phyloP scores from a whole-genome alignment of 64 coral and sea anemone species.

The Orbicella faveolata region DNA sequence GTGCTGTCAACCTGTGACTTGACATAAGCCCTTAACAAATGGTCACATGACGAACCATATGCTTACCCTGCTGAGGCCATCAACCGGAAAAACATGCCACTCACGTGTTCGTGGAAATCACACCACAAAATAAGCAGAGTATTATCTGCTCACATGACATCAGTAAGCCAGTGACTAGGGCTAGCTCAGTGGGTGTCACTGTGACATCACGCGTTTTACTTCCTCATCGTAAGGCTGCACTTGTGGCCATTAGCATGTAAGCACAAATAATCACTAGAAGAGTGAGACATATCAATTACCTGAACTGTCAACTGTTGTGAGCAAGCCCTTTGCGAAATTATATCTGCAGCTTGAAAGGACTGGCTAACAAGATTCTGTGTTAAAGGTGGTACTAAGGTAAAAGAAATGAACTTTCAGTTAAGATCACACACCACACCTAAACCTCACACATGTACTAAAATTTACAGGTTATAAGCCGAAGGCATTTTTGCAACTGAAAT shows the following conservation, averaged over 20 bases:
- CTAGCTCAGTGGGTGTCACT: slow-evolving; percentile 9
- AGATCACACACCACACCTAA: too few species aligned
- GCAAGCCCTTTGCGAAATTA: slow-evolving; percentile 45
- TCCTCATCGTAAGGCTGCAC: slow-evolving; percentile 19
- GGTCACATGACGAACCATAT: slow-evolving; percentile 6
- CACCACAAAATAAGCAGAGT: neutral
- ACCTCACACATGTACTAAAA: too few species aligned
- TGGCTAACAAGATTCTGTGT: slow-evolving; percentile 72
- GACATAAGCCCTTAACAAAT: slow-evolving; percentile 26
- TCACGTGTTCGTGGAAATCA: neutral
- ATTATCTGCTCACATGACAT: slow-evolving; percentile 6
- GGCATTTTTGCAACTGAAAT: too few species aligned
- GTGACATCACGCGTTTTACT: slow-evolving; percentile 39
- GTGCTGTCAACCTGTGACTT: slow-evolving; percentile 2
- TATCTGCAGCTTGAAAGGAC: slow-evolving; percentile 53
- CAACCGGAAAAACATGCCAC: slow-evolving; percentile 3
- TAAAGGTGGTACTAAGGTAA: slow-evolving; percentile 40
- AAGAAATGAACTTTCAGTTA: neutral
- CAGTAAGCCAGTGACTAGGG: slow-evolving; percentile 14
- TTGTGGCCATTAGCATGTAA: neutral
- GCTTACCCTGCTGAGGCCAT: slow-evolving; percentile 4
- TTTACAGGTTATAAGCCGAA: too few species aligned
- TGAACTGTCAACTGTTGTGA: slow-evolving; percentile 26
- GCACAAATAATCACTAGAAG: neutral
- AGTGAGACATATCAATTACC: neutral